Percentiles rank a stretch among this genome's conserved stretches.
phyloP scores from a whole-genome alignment of 2,888 invertebrate genomes.

The Drosophila meridionalis region DNA sequence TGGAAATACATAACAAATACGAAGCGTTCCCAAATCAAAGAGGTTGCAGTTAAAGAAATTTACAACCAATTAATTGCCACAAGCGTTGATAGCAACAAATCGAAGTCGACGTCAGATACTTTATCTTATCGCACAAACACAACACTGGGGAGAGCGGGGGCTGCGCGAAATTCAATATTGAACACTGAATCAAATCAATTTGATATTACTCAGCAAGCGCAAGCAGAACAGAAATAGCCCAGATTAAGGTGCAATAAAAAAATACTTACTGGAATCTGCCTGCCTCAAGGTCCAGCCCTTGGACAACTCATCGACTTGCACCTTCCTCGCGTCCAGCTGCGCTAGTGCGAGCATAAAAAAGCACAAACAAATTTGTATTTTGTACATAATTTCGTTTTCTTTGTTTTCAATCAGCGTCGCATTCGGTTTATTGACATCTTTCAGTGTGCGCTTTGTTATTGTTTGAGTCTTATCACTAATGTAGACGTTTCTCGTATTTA shows the following conservation, averaged over 20 bases:
- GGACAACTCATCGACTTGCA: constrained; percentile 69
- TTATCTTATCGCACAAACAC: constrained; percentile 61
- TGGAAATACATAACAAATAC: constrained; percentile 35
- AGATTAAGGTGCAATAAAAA: background rate
- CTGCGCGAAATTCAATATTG: constrained; percentile 40
- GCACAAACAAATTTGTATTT: constrained; percentile 13
- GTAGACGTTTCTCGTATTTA: background rate
- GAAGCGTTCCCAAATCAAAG: constrained; percentile 48
- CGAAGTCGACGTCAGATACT: constrained; percentile 39
- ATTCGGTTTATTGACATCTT: constrained; percentile 29
- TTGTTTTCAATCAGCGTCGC: constrained; percentile 26
- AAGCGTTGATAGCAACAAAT: constrained; percentile 33
- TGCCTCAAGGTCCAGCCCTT: constrained; percentile 75
- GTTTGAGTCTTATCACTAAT: constrained; percentile 25
- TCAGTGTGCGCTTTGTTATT: constrained; percentile 10
- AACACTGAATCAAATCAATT: constrained; percentile 44
- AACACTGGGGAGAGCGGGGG: constrained; percentile 29
- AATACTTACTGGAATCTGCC: constrained; percentile 73
- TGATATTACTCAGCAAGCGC: constrained; percentile 10
- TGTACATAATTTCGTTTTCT: constrained; percentile 41
- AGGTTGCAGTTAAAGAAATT: constrained; percentile 36
- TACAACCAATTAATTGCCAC: constrained; percentile 63
- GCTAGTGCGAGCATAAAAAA: constrained; percentile 18
- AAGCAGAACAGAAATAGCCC: background rate
- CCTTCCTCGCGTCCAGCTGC: constrained; percentile 45